phyloP scores from a whole-genome alignment of 2,113 vertebrate species.

The Lethenteron reissneri region DNA sequence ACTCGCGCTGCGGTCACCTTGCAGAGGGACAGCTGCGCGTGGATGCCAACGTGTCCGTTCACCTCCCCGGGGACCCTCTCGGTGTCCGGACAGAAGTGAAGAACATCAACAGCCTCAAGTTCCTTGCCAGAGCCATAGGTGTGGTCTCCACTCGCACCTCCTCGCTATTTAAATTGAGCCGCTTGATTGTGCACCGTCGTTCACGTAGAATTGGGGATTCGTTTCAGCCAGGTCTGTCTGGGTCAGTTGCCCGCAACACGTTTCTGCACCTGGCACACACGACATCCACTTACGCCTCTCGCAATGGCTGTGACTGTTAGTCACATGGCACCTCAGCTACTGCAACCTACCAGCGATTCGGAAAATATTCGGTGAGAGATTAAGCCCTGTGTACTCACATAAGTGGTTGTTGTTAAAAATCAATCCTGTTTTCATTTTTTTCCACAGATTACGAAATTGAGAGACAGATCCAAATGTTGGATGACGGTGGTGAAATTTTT shows the following conservation, averaged over 20 bases:
- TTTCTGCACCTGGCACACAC: too few relatives aligned
- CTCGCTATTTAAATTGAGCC: too few relatives aligned
- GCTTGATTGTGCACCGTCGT: too few relatives aligned
- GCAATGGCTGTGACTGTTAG: too few relatives aligned
- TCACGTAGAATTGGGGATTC: too few relatives aligned
- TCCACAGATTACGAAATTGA: slow-evolving; percentile 74
- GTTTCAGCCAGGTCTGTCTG: too few relatives aligned
- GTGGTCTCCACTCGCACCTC: slow-evolving; percentile 11
- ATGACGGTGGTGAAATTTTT: slow-evolving; percentile 43
- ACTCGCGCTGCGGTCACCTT: slow-evolving; percentile 4
- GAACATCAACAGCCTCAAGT: slow-evolving; percentile 80
- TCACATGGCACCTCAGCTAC: too few relatives aligned
- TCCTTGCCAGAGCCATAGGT: slow-evolving; percentile 72
- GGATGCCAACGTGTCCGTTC: slow-evolving; percentile 83
- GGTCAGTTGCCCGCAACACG: too few relatives aligned
- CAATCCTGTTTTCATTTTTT: slow-evolving; percentile 10
- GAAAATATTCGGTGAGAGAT: too few relatives aligned
- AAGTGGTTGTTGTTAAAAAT: neutral
- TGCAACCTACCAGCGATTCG: too few relatives aligned
- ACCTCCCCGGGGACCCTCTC: slow-evolving; percentile 47
- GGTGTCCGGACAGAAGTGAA: slow-evolving; percentile 80
- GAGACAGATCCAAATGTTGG: slow-evolving; percentile 56
- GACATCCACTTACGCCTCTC: too few relatives aligned
- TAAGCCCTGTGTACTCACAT: too few relatives aligned
- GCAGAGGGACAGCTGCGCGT: slow-evolving; percentile 83